Conservation (phyloP, 2,797 vertebrate species). For the Sorex maritimensis region DNA sequence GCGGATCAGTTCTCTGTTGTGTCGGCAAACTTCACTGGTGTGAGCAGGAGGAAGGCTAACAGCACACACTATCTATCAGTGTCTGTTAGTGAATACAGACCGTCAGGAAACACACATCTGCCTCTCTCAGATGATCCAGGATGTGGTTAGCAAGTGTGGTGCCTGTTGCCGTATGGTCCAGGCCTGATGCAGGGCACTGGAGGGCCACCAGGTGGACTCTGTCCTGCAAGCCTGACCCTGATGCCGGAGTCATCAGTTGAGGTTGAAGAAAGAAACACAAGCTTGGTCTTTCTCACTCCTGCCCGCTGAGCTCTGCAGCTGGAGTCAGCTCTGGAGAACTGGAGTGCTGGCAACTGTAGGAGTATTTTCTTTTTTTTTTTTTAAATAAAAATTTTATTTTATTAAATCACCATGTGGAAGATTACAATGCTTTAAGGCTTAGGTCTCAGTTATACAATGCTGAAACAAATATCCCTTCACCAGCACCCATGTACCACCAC, state of each 20-base stretch:
- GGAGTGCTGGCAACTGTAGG: not conserved
- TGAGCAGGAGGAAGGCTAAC: too few relatives aligned
- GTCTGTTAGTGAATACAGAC: not conserved
- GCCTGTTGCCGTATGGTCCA: not conserved
- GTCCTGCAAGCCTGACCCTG: not conserved
- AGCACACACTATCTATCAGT: too few relatives aligned
- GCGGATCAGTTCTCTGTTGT: too few relatives aligned
- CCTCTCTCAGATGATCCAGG: not conserved
- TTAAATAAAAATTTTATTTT: not conserved
- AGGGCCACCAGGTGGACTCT: accelerated
- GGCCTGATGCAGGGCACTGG: too few relatives aligned
- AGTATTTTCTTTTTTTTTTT: not conserved
- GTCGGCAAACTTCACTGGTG: too few relatives aligned
- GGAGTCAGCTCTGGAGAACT: not conserved
- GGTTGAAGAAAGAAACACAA: not conserved
- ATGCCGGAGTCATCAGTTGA: not conserved
- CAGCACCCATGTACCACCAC: too few relatives aligned
- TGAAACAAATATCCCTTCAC: too few relatives aligned
- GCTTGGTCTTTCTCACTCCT: not conserved
- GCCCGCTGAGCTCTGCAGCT: not conserved
- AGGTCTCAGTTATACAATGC: too few relatives aligned
- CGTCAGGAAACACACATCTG: not conserved
- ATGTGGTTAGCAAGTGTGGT: not conserved
- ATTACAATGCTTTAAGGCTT: too few relatives aligned
- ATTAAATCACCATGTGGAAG: too few relatives aligned